A percentile compares a stretch with the other conserved stretches of the same genome.
These are phyloP conservation scores for Tragelaphus scriptus DNA, from an alignment of 2,113 vertebrate genomes.

Conservation along the genomic window DNA sequence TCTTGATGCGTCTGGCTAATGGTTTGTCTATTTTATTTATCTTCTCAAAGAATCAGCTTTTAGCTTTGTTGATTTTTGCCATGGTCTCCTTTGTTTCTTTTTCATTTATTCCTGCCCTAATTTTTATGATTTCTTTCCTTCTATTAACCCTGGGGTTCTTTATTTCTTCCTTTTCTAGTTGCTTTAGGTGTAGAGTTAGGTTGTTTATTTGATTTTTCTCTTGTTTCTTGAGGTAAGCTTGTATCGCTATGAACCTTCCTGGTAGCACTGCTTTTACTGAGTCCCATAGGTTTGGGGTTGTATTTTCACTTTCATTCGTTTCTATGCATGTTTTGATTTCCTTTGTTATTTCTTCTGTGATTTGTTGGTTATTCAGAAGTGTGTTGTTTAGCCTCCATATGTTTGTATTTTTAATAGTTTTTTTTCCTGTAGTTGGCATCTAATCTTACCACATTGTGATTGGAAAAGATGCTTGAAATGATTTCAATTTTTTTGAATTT, in stretches of 20 bases:
- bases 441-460: not conserved
- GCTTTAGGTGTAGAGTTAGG: not conserved
- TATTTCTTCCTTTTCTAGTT: not conserved
- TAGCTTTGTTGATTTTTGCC: not conserved
- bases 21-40: not conserved
- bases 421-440: not conserved
- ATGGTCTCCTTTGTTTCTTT: not conserved
- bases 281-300: not conserved
- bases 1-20: not conserved
- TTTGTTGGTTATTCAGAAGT: not conserved
- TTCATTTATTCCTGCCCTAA: not conserved
- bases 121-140: not conserved
- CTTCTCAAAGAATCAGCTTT: not conserved
- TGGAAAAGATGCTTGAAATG: not conserved
- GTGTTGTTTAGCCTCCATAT: not conserved
- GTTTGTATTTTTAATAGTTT: not conserved
- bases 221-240: not conserved
- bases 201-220: not conserved
- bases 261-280: not conserved
- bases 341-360: not conserved
- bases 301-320: not conserved
- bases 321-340: not conserved
- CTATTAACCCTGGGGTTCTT: not conserved
- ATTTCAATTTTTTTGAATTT: not conserved
- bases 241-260: not conserved